Evolutionary conservation across 2,797 vertebrate genomes (phyloP).

Genomic region (Fistularia commersonii): DNA sequence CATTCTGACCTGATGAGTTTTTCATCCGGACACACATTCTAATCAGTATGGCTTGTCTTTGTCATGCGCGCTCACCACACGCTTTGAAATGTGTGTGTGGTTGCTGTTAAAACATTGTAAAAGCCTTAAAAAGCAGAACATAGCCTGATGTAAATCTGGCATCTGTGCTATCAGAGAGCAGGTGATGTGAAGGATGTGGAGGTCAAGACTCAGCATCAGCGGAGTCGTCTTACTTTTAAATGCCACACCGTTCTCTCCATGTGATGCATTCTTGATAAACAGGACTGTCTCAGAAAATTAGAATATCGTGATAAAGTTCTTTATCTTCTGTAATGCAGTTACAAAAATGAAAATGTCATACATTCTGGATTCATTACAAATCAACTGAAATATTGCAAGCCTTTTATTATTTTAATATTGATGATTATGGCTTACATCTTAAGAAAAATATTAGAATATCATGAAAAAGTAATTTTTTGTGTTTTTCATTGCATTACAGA

Average conservation of each 20-base stretch:
- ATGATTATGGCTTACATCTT: no score
- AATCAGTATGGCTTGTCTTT: constrained; percentile 18
- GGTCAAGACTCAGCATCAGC: constrained; percentile 28
- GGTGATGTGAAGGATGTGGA: constrained; percentile 26
- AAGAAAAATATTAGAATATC: no score
- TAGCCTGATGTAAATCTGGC: constrained; percentile 32
- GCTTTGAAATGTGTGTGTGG: constrained; percentile 29
- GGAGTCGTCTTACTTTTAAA: constrained; percentile 25
- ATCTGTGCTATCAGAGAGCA: constrained; percentile 13
- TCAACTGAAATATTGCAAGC: no score
- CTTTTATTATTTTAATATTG: no score
- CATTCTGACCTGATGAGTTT: constrained; percentile 44
- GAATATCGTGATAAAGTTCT: no score
- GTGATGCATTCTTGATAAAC: constrained; percentile 41
- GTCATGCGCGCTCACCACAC: constrained; percentile 17
- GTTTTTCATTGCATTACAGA: no score
- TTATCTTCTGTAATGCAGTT: no score
- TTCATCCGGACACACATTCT: constrained; percentile 31
- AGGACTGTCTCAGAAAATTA: no score
- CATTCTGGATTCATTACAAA: no score
- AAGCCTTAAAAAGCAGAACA: constrained; percentile 41
- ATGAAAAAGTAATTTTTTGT: no score
- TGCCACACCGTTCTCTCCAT: constrained; percentile 41
- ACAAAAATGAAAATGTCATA: no score
- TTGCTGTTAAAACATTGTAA: constrained; percentile 37